A percentile compares a stretch with the other conserved stretches of the same genome.
Evolutionary conservation across 2,797 vertebrate genomes (phyloP).

Genomic region (Poecilia wingei): DNA sequence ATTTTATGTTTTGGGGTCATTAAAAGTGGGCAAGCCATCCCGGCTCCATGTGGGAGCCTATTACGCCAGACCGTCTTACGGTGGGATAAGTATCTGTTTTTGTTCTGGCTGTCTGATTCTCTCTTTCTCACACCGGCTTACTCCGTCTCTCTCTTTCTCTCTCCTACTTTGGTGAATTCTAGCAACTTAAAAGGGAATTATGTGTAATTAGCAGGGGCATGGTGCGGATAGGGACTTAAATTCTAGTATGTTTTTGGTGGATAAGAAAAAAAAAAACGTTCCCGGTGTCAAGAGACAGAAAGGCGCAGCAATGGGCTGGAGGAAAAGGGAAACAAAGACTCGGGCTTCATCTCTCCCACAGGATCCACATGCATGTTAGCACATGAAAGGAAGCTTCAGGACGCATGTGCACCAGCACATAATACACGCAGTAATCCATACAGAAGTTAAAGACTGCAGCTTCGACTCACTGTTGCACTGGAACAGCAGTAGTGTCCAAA

Average conservation of each 20-base stretch:
- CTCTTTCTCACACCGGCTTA: constrained; percentile 3
- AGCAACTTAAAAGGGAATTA: constrained; percentile 33
- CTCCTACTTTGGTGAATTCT: not conserved
- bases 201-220: constrained; percentile 42
- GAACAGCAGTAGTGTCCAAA: not conserved
- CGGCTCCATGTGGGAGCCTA: constrained; percentile 39
- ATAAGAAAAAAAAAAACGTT: constrained; percentile 21
- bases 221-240: constrained; percentile 2
- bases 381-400: constrained; percentile 43
- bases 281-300: not conserved
- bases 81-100: constrained; percentile 38
- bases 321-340: not conserved
- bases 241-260: constrained; percentile 18
- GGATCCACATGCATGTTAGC: constrained; percentile 37
- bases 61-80: constrained; percentile 42
- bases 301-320: not conserved
- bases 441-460: not conserved
- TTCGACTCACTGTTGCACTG: not conserved
- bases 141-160: not conserved
- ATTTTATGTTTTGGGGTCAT: constrained; percentile 59
- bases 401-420: constrained; percentile 28
- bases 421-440: constrained; percentile 4
- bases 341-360: constrained; percentile 26
- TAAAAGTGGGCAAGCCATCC: constrained; percentile 56
- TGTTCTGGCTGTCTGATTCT: constrained; percentile 4